Conservation (phyloP, 2,888 invertebrate genomes). For the Eutolmus rufibarbis region DNA sequence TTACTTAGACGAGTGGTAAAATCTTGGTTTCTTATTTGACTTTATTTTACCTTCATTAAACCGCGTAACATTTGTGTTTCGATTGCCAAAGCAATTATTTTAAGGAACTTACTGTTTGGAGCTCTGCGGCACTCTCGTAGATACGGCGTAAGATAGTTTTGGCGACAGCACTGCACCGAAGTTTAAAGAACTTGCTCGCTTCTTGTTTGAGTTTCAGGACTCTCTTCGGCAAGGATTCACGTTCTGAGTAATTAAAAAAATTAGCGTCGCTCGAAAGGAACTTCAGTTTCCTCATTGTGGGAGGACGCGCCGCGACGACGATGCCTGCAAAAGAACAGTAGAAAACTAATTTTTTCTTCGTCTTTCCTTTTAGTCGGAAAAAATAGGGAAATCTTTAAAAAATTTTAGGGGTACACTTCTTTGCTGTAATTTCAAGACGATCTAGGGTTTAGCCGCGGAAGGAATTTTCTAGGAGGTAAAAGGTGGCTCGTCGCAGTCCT, state of each 20-base stretch:
- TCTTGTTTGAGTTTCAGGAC: conserved; percentile 1
- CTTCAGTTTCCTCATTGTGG: background rate
- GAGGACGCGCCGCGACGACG: background rate
- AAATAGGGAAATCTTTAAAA: background rate
- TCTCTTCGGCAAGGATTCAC: background rate
- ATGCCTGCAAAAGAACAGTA: background rate
- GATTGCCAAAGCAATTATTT: conserved; percentile 24
- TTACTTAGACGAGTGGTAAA: background rate
- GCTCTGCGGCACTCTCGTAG: background rate
- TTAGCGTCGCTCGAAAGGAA: background rate
- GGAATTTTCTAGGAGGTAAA: background rate
- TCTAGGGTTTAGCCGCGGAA: background rate
- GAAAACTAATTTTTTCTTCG: background rate
- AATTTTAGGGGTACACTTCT: background rate
- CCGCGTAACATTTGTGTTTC: conserved; percentile 26
- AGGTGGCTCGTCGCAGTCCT: background rate
- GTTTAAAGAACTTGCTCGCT: background rate
- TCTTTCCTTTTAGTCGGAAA: background rate
- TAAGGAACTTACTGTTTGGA: background rate
- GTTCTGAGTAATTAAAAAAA: conserved; percentile 10
- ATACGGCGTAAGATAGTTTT: background rate
- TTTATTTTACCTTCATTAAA: conserved; percentile 24
- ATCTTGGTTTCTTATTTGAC: conserved; percentile 28
- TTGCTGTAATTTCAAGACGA: background rate
- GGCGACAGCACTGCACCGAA: background rate